Evolutionary conservation across 2,113 vertebrate genomes (phyloP), one percentile per base, ranked within the genome.

Genomic region (Colaptes auratus): DNA sequence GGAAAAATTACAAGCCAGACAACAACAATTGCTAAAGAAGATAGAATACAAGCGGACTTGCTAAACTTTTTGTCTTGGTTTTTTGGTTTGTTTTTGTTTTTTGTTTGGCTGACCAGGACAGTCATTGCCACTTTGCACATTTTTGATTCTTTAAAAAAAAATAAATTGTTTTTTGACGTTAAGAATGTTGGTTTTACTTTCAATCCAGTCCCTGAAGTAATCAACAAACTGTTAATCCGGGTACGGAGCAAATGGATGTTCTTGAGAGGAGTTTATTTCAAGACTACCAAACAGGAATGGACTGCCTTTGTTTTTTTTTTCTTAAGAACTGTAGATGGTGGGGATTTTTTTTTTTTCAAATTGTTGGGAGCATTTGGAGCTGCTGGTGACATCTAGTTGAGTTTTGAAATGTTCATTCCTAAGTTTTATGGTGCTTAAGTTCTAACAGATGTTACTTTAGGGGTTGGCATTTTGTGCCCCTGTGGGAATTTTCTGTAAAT

Each of bases 131-230:
- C 98, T 98, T 98, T 98, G 98, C 98, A 98, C 98, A 98, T 98
- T 98, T 97, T 98, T 98, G 97, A 97, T 97, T 98, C 97, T 97
- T 97, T 95, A 86, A 89, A 93, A 93, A 96, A 97, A 96, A 97
- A 88, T 97, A 93, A 97, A 39, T 39, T 98, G 96, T 98, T 97
- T 97, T 98, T 99, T 99, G 99, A 99, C 99, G 97, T 99, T 99
- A 99, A 99, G 99, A 99, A 99, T 99, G 99, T 99, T 99, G 98
- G 98, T 98, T 99, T 99, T 98, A 98, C 98, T 98, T 98, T 98
- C 98, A 98, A 97, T 99, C 98, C 97, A 98, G 98, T 98, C 98
- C 98, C 98, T 98, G 97, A 96, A 96, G 85, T 96, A 91, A 92
- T 93, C 4, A 8, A 96, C 83, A 81, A 95, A 96, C 78, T 95